Conservation (phyloP, 53 echinoderm and acorn worm genomes). For the Zoroaster sp. region DNA sequence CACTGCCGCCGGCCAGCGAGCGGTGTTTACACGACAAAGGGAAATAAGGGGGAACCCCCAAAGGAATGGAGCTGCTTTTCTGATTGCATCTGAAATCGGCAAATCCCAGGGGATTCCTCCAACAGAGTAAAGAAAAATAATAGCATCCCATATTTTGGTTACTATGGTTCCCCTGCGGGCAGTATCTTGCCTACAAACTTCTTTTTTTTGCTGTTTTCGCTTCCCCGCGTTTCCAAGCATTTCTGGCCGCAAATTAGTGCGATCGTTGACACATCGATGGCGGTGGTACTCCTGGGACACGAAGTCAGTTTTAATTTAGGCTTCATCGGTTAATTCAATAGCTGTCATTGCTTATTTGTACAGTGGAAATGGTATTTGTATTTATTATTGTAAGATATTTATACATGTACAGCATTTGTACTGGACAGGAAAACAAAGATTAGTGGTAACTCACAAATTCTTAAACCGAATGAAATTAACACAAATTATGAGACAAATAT, state of each 20-base stretch:
- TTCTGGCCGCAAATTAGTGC: slow-evolving; percentile 16
- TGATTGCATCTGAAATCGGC: slow-evolving; percentile 48
- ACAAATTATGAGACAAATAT: background rate
- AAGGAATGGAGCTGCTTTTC: background rate
- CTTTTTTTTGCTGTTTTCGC: background rate
- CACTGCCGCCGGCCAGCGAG: slow-evolving; percentile 1
- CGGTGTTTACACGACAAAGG: slow-evolving; percentile 54
- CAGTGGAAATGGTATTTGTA: slow-evolving; percentile 28
- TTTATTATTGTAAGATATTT: slow-evolving; percentile 36
- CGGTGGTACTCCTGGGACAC: background rate
- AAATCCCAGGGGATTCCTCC: slow-evolving; percentile 10
- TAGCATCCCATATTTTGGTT: slow-evolving; percentile 9
- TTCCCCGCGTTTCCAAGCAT: background rate
- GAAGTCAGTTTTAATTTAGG: slow-evolving; percentile 33
- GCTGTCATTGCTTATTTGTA: slow-evolving; percentile 15
- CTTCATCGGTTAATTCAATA: slow-evolving; percentile 51
- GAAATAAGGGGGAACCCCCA: background rate
- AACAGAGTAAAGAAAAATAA: background rate
- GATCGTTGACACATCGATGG: slow-evolving; percentile 43
- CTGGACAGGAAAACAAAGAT: background rate
- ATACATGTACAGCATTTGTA: background rate
- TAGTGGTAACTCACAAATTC: background rate
- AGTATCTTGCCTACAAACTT: background rate
- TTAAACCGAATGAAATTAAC: background rate
- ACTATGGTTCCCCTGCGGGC: background rate